These are phyloP conservation scores for Pampusana beccarii DNA, from an alignment of 2,113 vertebrate species.

Conservation along the genomic window DNA sequence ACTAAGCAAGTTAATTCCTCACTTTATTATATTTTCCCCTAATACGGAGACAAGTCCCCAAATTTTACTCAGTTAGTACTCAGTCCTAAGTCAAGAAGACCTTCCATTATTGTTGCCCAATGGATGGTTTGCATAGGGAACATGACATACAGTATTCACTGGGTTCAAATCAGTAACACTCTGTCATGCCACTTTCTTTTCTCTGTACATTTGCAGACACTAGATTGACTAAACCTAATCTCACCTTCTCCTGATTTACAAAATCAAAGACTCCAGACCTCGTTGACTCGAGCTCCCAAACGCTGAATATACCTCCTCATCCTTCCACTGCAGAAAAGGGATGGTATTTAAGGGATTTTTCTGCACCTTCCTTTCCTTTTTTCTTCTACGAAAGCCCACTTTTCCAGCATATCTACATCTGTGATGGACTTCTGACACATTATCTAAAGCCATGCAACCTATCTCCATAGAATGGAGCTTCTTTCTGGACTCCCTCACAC, in stretches of 20 bases:
- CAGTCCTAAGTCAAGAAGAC: background rate
- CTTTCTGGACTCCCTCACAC: background rate
- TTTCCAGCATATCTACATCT: background rate
- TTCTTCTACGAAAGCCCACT: background rate
- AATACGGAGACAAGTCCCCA: background rate
- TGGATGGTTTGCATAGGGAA: background rate
- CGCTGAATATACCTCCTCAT: fast-evolving
- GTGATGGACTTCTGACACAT: background rate
- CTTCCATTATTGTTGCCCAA: background rate
- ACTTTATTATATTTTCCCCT: background rate
- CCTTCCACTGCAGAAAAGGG: background rate
- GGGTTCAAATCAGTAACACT: background rate
- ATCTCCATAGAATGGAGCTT: background rate
- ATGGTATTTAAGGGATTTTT: background rate
- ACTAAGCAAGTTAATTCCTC: background rate
- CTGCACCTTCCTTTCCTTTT: background rate
- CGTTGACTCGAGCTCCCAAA: background rate
- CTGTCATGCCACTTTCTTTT: background rate
- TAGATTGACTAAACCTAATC: background rate
- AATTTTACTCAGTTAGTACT: background rate
- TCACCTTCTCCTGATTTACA: background rate
- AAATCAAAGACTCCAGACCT: background rate
- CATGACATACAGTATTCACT: background rate
- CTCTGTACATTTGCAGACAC: background rate
- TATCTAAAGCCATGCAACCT: background rate